Evolutionary conservation across 2,113 vertebrate species (phyloP), one percentile per base, ranked within the genome.

Genomic region (Nothocercus nigrocapillus): DNA sequence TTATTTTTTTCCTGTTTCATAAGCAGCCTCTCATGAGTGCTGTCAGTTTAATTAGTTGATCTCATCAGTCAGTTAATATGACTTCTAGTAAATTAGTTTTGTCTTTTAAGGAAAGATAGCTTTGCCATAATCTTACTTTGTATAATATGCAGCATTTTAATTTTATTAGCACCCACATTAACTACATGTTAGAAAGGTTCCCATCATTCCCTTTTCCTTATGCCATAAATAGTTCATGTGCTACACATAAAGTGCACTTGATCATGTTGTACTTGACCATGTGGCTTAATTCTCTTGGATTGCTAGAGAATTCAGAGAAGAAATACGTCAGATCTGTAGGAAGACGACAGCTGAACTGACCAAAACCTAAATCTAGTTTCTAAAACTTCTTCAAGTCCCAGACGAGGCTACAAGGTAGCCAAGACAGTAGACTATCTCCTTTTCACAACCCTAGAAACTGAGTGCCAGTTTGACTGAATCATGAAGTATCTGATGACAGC

Each of bases 381-480:
- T 88, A 88, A 85, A 82, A 13, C 17, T 17, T n/a, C 11, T 25
- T 90, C 83, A 38, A 82, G n/a, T 81, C 72, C 75, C 25, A 45
- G 27, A 19, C 13, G 66, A 77, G 38, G 13, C 27, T 84, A 30
- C 21, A 89, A 79, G 24, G 3, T 58, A 56, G 85, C 12, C 49
- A 76, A 53, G 51, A 53, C 51, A 78, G 38, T 19, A 36, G 18
- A 47, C 8, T 70, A 13, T 42, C 28, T 69, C 73, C 22, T 81
- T 38, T 54, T 68, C 4, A 42, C 85, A 36, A 42, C 28, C 81
- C 14, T 66, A n/a, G 27, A 74, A 94, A 59, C 7, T 51, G 14
- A 91, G 2, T 7, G 51, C 2, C 34, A 12, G 9, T 38, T 73
- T 74, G 79, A 80, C 59, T 28, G 53, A 27, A 54, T 28, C 13